Base-by-base conservation (phyloP, 2,113 vertebrate genomes). In the Malaclemys terrapin region DNA sequence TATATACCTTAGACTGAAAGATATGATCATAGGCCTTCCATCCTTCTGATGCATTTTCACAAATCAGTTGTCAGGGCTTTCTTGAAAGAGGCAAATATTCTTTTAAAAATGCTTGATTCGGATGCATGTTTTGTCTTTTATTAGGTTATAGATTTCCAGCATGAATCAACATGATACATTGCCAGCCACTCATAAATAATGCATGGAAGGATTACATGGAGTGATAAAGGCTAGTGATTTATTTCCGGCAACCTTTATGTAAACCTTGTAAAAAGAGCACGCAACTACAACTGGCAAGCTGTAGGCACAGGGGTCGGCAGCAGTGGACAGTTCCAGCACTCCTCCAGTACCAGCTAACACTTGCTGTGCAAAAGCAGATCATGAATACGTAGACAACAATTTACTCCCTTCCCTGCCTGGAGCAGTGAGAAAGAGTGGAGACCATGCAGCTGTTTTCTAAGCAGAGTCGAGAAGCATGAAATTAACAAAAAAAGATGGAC, bases 171-270 rank as follows among this genome's bases (percentile, higher is more conserved):
- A 25, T 91, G 91, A 95, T 93, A 50, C 83, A 95, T 96, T 97
- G 82, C 80, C 87, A 57, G 75, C 85, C 84, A 80, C 84, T 95
- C 93, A 97, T 96, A 97, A 97, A 97, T 97, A 97, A 97, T 95
- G 29, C 93, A 89, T 69, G 80, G 65, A 87, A 94, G 22, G 78
- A 90, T 96, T 95, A 29, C 52, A 94, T 4, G 47, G 82, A 96
- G 91, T 97, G 92, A 98, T 95, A 98, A 96, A 93, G 87, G 56
- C 65, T 3, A 56, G 56, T 96, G 92, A 96, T 98, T 98, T 96
- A 96, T 97, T 96, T 91, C 27, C 45, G 81, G 75, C 90, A 97
- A 85, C 76, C 84, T 95, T 95, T 97, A 95, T 93, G 90, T 86
- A 96, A 97, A 96, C 89, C 95, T 96, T 84, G 79, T 97, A 97